Percentiles rank a stretch among this genome's conserved stretches.
Conservation (phyloP, 2,113 vertebrate species). For the Puma concolor region DNA sequence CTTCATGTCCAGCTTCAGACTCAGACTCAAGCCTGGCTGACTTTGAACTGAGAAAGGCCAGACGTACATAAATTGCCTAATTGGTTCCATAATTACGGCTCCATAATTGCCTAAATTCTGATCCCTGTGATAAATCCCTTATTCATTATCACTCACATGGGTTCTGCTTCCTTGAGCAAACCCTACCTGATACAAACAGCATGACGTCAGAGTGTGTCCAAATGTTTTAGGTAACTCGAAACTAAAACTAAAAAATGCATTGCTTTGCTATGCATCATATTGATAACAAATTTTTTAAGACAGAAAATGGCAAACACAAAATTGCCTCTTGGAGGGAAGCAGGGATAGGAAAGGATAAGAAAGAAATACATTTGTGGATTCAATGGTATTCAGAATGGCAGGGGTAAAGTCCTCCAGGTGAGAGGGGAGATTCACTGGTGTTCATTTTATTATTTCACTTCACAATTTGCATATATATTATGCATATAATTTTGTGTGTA, state of each 20-base stretch:
- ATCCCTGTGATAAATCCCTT: neutral
- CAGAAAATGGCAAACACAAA: neutral
- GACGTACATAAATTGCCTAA: neutral
- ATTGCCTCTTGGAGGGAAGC: neutral
- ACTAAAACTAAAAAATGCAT: neutral
- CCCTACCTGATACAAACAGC: neutral
- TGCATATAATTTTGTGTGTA: neutral
- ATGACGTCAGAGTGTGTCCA: neutral
- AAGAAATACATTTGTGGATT: neutral
- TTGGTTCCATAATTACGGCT: neutral
- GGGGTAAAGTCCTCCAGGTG: neutral
- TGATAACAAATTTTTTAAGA: neutral
- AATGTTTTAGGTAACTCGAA: neutral
- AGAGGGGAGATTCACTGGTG: neutral
- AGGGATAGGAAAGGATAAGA: neutral
- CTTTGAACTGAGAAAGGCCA: neutral
- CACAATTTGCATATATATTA: neutral
- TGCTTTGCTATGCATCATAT: neutral
- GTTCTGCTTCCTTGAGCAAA: neutral
- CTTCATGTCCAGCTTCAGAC: neutral
- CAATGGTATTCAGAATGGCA: neutral
- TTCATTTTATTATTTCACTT: conserved; percentile 2
- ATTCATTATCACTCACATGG: neutral
- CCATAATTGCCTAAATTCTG: neutral
- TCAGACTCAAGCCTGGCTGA: too few species aligned